Conservation (phyloP, 2,888 invertebrate species). For the Adelognathus sp. region DNA sequence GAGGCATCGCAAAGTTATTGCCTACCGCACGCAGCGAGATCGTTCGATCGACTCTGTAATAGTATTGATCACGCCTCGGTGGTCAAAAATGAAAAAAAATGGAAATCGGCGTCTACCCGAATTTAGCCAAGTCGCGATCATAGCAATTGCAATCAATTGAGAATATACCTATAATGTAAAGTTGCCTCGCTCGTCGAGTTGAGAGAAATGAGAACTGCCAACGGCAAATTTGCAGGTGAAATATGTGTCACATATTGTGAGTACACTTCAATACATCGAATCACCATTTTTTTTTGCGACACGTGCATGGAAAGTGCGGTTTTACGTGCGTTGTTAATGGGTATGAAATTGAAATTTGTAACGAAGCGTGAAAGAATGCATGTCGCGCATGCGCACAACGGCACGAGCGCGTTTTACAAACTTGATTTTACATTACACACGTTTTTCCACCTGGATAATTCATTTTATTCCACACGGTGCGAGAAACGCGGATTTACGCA, state of each 20-base stretch:
- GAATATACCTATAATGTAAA: slow-evolving; percentile 17
- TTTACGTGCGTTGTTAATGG: no score
- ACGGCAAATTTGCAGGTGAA: slow-evolving; percentile 15
- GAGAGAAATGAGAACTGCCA: slow-evolving; percentile 1
- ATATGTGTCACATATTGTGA: slow-evolving; percentile 23
- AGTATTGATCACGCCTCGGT: slow-evolving; percentile 47
- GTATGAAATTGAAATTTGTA: no score
- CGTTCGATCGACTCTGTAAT: slow-evolving; percentile 42
- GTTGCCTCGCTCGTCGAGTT: slow-evolving; percentile 5
- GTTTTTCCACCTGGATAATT: no score
- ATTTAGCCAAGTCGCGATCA: slow-evolving; percentile 45
- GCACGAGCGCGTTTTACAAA: no score
- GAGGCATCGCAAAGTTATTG: slow-evolving; percentile 38
- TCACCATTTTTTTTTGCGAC: background rate
- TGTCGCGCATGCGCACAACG: no score
- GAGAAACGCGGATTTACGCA: no score
- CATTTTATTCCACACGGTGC: no score
- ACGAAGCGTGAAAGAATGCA: no score
- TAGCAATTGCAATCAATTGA: slow-evolving; percentile 54
- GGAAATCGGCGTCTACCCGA: slow-evolving; percentile 36
- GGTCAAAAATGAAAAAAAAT: slow-evolving; percentile 24
- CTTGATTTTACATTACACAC: no score
- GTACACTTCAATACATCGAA: background rate
- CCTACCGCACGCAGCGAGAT: slow-evolving; percentile 36
- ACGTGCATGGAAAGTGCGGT: no score